Evolutionary conservation across 2,888 invertebrate genomes (phyloP).

Genomic region (Tricholauxania praeusta): DNA sequence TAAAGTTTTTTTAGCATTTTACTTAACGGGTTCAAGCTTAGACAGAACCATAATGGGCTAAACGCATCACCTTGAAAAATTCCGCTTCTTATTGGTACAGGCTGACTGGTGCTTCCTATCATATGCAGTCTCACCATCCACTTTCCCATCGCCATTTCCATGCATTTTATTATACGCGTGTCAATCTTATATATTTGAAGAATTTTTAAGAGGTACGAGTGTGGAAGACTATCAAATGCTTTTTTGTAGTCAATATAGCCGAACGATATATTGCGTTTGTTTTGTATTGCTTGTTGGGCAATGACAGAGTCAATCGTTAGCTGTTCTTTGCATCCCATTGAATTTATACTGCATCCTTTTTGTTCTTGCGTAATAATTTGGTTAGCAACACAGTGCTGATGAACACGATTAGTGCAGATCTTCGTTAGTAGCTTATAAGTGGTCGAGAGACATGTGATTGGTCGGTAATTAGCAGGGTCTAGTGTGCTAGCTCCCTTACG

Average conservation of each 20-base stretch:
- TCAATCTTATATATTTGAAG: background rate
- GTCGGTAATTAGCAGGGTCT: background rate
- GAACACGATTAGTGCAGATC: background rate
- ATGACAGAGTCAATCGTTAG: slow-evolving; percentile 1
- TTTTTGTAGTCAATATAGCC: background rate
- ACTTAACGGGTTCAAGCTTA: background rate
- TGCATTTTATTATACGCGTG: background rate
- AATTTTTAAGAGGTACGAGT: background rate
- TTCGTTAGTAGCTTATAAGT: background rate
- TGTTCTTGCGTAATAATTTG: background rate
- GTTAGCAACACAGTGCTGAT: background rate
- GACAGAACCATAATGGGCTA: slow-evolving; percentile 1
- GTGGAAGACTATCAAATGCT: background rate
- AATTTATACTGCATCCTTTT: background rate
- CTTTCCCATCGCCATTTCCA: background rate
- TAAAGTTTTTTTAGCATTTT: background rate
- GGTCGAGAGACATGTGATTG: background rate
- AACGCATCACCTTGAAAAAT: slow-evolving; percentile 7
- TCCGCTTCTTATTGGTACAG: background rate
- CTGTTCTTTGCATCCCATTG: slow-evolving; percentile 7
- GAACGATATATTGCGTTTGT: background rate
- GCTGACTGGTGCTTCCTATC: background rate
- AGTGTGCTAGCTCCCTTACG: background rate
- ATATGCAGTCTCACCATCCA: background rate
- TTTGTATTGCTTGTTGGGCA: slow-evolving; percentile 1